Percentiles rank a stretch among this genome's conserved stretches.
Evolutionary conservation across 2,113 vertebrate genomes (phyloP).

Genomic region (Galemys pyrenaicus): DNA sequence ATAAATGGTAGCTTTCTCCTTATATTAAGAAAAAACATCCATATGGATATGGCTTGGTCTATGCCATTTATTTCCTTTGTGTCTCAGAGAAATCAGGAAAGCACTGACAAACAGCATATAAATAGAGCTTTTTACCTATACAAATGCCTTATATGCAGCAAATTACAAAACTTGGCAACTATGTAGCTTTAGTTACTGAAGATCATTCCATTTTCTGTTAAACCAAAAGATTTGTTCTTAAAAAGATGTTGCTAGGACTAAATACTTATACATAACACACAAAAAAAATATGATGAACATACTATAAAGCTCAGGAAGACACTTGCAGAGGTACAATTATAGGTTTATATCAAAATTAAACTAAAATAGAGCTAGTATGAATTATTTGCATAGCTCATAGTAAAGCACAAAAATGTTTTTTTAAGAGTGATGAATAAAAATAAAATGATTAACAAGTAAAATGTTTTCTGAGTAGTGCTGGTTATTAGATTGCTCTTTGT

Average conservation of each 20-base stretch:
- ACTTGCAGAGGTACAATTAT: neutral
- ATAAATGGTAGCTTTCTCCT: neutral
- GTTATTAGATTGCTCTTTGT: neutral
- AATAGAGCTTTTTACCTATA: neutral
- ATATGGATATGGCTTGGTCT: neutral
- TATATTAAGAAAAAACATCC: neutral
- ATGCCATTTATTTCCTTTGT: neutral
- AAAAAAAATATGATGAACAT: neutral
- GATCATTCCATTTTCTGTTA: neutral
- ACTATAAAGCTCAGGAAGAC: conserved; percentile 1
- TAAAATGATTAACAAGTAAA: conserved; percentile 47
- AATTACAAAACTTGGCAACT: neutral
- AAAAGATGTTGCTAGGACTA: conserved; percentile 29
- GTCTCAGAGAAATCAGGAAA: conserved; percentile 27
- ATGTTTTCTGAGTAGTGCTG: neutral
- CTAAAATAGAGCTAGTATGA: neutral
- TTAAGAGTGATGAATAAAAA: neutral
- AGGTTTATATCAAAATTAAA: conserved; percentile 33
- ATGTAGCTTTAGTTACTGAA: neutral
- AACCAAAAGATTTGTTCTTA: neutral
- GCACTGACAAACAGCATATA: neutral
- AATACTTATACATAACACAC: neutral
- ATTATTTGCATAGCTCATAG: conserved; percentile 15
- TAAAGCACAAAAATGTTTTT: neutral
- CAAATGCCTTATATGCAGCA: neutral